Conservation (phyloP, 2,888 invertebrate species). For the Scaptomyza tumidula region DNA sequence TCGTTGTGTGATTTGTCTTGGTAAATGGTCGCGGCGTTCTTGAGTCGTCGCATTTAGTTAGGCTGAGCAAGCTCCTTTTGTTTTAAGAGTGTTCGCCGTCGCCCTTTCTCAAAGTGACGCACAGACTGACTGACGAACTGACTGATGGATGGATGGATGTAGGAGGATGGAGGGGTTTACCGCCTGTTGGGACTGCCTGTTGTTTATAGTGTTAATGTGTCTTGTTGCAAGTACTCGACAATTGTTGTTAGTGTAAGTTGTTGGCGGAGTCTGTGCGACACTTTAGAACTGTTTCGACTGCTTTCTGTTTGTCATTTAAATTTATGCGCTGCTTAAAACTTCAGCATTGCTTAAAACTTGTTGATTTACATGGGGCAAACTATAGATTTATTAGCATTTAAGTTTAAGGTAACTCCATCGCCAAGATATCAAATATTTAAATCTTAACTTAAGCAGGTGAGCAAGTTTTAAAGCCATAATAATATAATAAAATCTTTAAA, state of each 20-base stretch:
- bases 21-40: slow-evolving; percentile 56
- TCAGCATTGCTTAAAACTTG: slow-evolving; percentile 51
- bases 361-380: slow-evolving; percentile 49
- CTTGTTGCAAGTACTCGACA: slow-evolving; percentile 40
- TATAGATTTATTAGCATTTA: slow-evolving; percentile 18
- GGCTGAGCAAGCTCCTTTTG: slow-evolving; percentile 22
- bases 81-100: slow-evolving; percentile 8
- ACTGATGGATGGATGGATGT: neutral
- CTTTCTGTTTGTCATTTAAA: slow-evolving; percentile 36
- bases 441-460: neutral
- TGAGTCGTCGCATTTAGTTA: slow-evolving; percentile 29
- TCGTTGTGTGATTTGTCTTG: slow-evolving; percentile 64
- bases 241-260: neutral
- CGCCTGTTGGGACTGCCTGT: slow-evolving; percentile 17
- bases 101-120: neutral
- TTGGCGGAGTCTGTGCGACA: slow-evolving; percentile 17
- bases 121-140: neutral
- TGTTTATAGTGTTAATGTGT: slow-evolving; percentile 60
- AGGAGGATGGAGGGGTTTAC: slow-evolving; percentile 2
- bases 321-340: slow-evolving; percentile 46
- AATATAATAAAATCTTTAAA: neutral
- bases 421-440: too few species aligned
- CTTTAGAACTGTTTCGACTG: slow-evolving; percentile 18
- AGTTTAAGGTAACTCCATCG: neutral
- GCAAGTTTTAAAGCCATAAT: neutral